Conservation (phyloP, 2,797 vertebrate genomes). For the Myotis pilosus region DNA sequence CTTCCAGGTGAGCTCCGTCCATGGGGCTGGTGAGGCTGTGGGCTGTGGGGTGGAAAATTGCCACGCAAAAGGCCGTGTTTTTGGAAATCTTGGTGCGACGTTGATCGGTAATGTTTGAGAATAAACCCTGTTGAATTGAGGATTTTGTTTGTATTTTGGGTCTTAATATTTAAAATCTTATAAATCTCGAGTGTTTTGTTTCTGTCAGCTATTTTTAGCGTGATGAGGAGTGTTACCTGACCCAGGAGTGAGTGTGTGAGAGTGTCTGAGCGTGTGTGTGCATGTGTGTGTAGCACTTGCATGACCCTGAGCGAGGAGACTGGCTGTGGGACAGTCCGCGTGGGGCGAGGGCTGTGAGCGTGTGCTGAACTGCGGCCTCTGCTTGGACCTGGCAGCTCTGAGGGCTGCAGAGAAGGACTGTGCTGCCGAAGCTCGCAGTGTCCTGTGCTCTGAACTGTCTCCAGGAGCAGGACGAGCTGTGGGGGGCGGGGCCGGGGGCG, state of each 20-base stretch:
- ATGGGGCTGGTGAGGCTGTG: too few species aligned
- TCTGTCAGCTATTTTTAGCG: too few species aligned
- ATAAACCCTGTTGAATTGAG: fast-evolving
- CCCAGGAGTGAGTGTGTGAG: too few species aligned
- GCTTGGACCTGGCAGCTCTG: fast-evolving
- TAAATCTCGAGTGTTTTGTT: fast-evolving
- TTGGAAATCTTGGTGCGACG: not conserved
- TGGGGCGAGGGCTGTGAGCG: not conserved
- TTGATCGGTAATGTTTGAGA: not conserved
- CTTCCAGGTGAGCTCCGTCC: too few species aligned
- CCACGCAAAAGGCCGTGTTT: not conserved
- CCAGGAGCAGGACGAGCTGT: fast-evolving
- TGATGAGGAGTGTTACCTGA: not conserved
- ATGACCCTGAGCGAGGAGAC: fast-evolving
- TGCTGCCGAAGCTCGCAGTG: not conserved
- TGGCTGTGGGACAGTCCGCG: not conserved
- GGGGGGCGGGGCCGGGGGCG: fast-evolving
- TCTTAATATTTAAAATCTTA: not conserved
- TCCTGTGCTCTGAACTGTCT: fast-evolving
- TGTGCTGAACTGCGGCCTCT: fast-evolving
- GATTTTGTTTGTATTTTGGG: not conserved
- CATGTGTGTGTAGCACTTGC: not conserved
- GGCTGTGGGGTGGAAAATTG: not conserved
- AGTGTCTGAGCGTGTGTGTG: not conserved
- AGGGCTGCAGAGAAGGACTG: not conserved